Conservation (phyloP, 2,888 invertebrate genomes). For the Stictocephala bisonia region DNA sequence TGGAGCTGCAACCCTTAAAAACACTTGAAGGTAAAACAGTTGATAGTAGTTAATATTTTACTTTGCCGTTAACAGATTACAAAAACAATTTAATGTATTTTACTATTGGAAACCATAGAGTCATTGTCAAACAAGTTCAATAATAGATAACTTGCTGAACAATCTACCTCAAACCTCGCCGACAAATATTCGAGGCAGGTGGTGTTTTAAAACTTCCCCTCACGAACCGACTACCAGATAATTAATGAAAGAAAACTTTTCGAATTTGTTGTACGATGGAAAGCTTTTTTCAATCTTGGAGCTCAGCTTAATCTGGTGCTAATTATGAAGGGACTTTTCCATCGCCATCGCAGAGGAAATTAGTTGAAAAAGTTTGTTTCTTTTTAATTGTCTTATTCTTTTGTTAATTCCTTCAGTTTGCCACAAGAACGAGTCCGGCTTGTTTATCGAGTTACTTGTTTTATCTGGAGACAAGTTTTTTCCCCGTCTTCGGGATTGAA, state of each 20-base stretch:
- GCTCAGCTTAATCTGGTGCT: slow-evolving; percentile 15
- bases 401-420: slow-evolving; percentile 37
- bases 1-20: too few species aligned
- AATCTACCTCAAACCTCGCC: too few species aligned
- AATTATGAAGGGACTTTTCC: slow-evolving; percentile 37
- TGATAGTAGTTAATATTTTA: too few species aligned
- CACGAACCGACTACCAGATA: slow-evolving; percentile 1
- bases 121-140: too few species aligned
- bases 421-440: not conserved
- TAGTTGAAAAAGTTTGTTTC: slow-evolving; percentile 42
- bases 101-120: too few species aligned
- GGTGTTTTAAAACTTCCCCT: too few species aligned
- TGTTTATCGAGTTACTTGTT: slow-evolving; percentile 24
- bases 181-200: too few species aligned
- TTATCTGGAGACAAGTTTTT: slow-evolving; percentile 27
- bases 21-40: too few species aligned
- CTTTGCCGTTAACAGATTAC: too few species aligned
- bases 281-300: slow-evolving; percentile 7
- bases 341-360: not conserved
- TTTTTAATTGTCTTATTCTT: slow-evolving; percentile 45
- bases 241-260: slow-evolving; percentile 27
- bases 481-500: slow-evolving; percentile 3
- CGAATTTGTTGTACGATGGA: slow-evolving; percentile 22
- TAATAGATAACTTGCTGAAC: too few species aligned
- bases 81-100: too few species aligned